A percentile compares a stretch with the other conserved stretches of the same genome.
Conservation (phyloP, 2,797 vertebrate genomes). For the Clarias platycephalus region DNA sequence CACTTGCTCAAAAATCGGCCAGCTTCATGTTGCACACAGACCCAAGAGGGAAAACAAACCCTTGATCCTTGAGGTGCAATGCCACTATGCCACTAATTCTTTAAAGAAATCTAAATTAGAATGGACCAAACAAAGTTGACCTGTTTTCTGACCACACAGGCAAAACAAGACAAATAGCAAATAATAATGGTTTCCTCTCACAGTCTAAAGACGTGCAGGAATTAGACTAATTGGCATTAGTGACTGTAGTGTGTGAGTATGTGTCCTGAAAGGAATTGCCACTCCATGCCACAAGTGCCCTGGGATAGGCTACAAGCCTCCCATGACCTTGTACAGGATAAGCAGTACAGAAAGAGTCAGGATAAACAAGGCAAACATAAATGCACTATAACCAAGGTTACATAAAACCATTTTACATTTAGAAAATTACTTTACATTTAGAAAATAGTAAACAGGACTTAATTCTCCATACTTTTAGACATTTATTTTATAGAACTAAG, state of each 20-base stretch:
- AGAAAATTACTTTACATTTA: background rate
- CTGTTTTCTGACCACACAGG: background rate
- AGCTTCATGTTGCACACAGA: too few species aligned
- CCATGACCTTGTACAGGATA: too few species aligned
- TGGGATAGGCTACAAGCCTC: too few species aligned
- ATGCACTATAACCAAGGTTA: background rate
- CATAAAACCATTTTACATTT: background rate
- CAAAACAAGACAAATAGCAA: background rate
- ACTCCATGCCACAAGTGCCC: too few species aligned
- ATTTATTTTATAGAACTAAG: background rate
- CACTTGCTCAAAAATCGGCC: too few species aligned
- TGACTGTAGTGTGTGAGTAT: too few species aligned
- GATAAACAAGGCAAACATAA: background rate
- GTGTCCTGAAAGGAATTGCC: too few species aligned
- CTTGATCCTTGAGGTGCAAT: too few species aligned
- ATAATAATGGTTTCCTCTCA: background rate
- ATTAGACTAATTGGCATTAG: too few species aligned
- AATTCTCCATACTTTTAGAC: background rate
- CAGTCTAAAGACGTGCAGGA: too few species aligned
- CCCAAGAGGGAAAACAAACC: too few species aligned
- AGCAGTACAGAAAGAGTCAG: background rate
- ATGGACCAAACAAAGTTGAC: background rate
- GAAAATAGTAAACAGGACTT: background rate
- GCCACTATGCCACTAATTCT: background rate
- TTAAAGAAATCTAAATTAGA: background rate